Evolutionary conservation across 2,113 vertebrate genomes (phyloP).

Genomic region (Gila orcuttii): DNA sequence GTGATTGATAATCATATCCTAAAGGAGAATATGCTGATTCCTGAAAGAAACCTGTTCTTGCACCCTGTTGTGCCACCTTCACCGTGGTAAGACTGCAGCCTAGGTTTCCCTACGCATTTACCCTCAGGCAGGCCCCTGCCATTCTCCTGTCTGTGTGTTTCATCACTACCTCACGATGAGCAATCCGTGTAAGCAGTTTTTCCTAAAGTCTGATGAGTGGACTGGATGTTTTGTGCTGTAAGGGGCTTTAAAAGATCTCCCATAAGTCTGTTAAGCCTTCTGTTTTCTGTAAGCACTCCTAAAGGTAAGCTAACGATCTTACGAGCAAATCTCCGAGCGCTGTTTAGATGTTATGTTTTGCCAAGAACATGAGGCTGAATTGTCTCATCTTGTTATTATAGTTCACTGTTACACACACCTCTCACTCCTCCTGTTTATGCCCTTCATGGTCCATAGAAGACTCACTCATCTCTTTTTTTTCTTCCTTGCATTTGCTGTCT

Average conservation of each 20-base stretch:
- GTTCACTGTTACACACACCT: not conserved
- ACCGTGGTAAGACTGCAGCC: not conserved
- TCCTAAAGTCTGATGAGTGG: conserved; percentile 40
- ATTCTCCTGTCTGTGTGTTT: conserved; percentile 31
- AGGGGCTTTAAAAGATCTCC: conserved; percentile 28
- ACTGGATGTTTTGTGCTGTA: conserved; percentile 8
- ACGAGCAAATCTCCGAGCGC: conserved; percentile 28
- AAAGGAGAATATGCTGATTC: conserved; percentile 1
- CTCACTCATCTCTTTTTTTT: conserved; percentile 12
- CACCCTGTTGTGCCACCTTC: conserved; percentile 33
- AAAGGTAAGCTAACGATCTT: conserved; percentile 29
- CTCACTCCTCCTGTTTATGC: conserved; percentile 25
- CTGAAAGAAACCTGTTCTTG: conserved; percentile 19
- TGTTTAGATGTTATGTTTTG: conserved; percentile 43
- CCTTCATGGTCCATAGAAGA: conserved; percentile 34
- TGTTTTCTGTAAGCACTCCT: conserved; percentile 44
- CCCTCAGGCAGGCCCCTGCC: not conserved
- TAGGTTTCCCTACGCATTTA: conserved; percentile 28
- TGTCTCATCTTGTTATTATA: conserved; percentile 9
- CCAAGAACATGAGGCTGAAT: conserved; percentile 36
- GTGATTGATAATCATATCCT: conserved; percentile 8
- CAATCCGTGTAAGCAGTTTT: conserved; percentile 34
- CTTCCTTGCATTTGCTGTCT: conserved; percentile 28
- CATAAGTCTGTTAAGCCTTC: conserved; percentile 39
- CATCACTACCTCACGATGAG: conserved; percentile 20